These are phyloP conservation scores for Bradypodion ventrale DNA, from an alignment of 2,797 vertebrate species.

Conservation along the genomic window DNA sequence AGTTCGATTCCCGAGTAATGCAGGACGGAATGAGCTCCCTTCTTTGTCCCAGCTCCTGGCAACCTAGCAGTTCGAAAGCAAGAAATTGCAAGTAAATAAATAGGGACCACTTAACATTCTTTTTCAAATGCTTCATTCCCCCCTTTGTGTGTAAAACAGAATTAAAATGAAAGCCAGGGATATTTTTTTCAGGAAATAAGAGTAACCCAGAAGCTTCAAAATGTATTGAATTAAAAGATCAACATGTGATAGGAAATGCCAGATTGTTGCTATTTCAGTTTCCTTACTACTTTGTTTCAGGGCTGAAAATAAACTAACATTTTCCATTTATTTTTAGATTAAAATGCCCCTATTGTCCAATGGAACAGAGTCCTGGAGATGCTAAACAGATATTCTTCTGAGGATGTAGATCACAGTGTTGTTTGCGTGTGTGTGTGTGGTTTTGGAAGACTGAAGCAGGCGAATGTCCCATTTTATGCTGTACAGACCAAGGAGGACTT, in stretches of 20 bases:
- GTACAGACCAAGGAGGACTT: conserved; percentile 70
- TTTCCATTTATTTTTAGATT: conserved; percentile 76
- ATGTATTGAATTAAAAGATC: neutral
- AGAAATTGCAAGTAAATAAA: no score
- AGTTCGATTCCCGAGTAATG: no score
- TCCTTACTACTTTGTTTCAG: neutral
- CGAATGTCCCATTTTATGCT: conserved; percentile 70
- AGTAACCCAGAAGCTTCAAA: neutral
- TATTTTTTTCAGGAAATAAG: neutral
- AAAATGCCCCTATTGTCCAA: conserved; percentile 87
- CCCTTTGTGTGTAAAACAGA: neutral
- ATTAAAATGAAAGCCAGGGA: neutral
- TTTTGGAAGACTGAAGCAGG: conserved; percentile 52
- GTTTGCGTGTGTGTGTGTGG: conserved; percentile 74
- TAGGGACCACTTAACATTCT: no score
- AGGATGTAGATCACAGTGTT: conserved; percentile 72
- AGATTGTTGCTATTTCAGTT: neutral
- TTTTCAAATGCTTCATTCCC: neutral
- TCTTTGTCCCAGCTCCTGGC: no score
- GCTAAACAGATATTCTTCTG: conserved; percentile 89
- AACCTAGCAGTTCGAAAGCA: no score
- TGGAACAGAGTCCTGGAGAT: conserved; percentile 86
- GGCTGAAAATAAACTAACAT: neutral
- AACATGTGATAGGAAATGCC: neutral
- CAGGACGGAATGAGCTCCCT: no score